Base-by-base conservation (phyloP, 2,797 vertebrate genomes). In the Martes flavigula region DNA sequence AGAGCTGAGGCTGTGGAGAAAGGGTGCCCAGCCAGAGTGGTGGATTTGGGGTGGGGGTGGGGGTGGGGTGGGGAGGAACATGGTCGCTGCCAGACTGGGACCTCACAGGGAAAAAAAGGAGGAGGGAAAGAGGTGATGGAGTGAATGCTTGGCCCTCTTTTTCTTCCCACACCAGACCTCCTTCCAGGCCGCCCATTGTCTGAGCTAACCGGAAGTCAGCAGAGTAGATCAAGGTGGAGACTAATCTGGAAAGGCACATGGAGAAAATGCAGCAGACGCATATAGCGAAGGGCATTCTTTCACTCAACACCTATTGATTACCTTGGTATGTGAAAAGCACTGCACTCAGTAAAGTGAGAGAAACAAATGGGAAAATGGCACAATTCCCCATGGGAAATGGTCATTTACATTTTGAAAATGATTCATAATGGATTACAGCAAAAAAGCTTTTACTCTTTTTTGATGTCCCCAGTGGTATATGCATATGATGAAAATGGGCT, bases 401-500 rank as follows among this genome's bases (percentile, higher is more conserved):
- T 56, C 72, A 58, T 60, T 96, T 94, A 90, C 43, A 82, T 87
- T 91, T 79, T 30, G n/a, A 40, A 96, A 93, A 79, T 56, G 17
- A 72, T 66, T 90, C 20, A 43, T 25, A 70, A 72, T 72, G 38
- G 25, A n/a, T 82, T 90, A 40, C 46, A 60, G 48, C 79, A 20
- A 64, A 32, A 94, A 89, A 82, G n/a, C 25, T 20, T 89, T n/a
- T 27, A 6, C 32, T 73, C 87, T 93, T 81, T 81, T 14, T 91
- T 18, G 51, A 23, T 90, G 68, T 82, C 90, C 46, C 77, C 30
- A 27, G 2, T 32, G 66, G 38, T 54, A 30, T 27, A 20, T 35
- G 25, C 0, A 10, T 43, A 17, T 68, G 7, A 51, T 86, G 72
- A 46, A 94, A 94, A 75, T n/a, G 5, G 56, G n/a, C 77, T 78